Evolutionary conservation across 2,888 invertebrate species (phyloP), one percentile per base, ranked within the genome.

Genomic region (Geophilus truncorum): DNA sequence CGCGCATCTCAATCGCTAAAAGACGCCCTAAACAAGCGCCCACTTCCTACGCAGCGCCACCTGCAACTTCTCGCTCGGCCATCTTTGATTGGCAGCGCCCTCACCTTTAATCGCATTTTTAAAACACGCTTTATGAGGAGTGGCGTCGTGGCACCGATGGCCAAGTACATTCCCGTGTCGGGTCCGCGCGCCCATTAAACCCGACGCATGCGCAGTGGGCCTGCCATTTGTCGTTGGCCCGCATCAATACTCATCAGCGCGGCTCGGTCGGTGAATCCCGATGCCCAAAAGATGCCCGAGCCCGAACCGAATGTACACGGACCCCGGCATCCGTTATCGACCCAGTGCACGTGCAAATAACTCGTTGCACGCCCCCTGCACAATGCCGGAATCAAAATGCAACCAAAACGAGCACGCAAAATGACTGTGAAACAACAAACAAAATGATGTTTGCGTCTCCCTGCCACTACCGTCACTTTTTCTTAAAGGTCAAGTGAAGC

Each of bases 121-220:
- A 57, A 57, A 57, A 57, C 57, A 21, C 57, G 23, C 21, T 57
- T 57, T 57, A 57, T 57, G 57, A 57, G 57, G 57, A 57, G 18
- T 57, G 57, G 57, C 57, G 57, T 7, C 21, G 57, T 21, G 57
- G 57, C 57, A 57, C 57, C 57, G 57, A 57, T 57, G 57, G 57
- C 57, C 57, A 57, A 57, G 57, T 57, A 57, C 57, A 57, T 57
- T 57, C 57, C 57, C 57, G 57, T 57, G 57, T 57, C 57, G 45
- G 45, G 45, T 45, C n/a, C 45, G 45, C 23, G 3, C 10, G 21
- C 57, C 57, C 57, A 57, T 57, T 57, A 57, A 21, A 21, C 5
- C 7, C 57, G 21, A 18, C 15, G 3, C 57, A 18, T 18, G 4
- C 57, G 7, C 57, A 21, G 21, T 21, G 21, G 5, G 45, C 15